Evolutionary conservation across 64 coral and sea anemone genomes (phyloP).

Genomic region (Stichodactyla mertensii): DNA sequence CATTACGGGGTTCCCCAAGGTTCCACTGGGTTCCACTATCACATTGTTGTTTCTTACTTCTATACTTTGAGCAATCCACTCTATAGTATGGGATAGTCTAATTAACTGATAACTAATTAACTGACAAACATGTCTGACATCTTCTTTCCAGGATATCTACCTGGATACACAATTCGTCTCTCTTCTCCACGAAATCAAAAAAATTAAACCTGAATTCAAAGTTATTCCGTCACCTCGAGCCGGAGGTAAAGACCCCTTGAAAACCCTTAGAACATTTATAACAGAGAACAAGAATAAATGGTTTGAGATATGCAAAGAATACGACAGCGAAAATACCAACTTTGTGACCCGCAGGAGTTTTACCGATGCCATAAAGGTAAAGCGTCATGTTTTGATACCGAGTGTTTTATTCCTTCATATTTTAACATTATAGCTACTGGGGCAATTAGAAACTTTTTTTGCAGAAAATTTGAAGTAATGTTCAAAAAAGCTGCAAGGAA

Average conservation of each 20-base stretch:
- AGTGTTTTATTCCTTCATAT: no score
- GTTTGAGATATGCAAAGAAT: conserved; percentile 41
- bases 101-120: no score
- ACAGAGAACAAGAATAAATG: conserved; percentile 50
- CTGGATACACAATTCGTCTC: conserved; percentile 48
- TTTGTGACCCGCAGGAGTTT: conserved; percentile 38
- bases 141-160: conserved; percentile 45
- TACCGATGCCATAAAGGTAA: conserved; percentile 48
- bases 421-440: no score
- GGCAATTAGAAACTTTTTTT: no score
- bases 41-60: no score
- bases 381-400: background rate
- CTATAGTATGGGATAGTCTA: no score
- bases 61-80: no score
- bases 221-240: conserved; percentile 23
- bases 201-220: conserved; percentile 45
- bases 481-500: no score
- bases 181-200: conserved; percentile 29
- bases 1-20: no score
- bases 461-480: no score
- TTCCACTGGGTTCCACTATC: no score
- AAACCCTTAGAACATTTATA: conserved; percentile 38
- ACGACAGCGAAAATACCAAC: conserved; percentile 8
- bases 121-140: no score
- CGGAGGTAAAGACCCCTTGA: conserved; percentile 35